Evolutionary conservation across 2,888 invertebrate species (phyloP), one percentile per base, ranked within the genome.

Genomic region (Acleris laterana): DNA sequence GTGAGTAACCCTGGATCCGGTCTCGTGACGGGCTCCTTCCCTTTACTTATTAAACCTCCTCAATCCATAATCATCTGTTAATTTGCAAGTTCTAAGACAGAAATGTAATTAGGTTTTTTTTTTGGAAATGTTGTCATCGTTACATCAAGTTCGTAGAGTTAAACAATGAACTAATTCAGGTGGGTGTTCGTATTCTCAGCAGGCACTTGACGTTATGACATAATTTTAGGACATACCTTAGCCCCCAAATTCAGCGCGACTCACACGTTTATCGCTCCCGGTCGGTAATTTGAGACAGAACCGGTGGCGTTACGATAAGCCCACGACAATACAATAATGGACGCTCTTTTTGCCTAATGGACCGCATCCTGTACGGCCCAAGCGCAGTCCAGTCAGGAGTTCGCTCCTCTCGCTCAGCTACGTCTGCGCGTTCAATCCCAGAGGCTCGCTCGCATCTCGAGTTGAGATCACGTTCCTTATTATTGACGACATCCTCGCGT

Each of bases 311-410:
- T 86, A 88, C 89, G 84, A 87, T 86, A 89, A 87, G 83, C 89
- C 88, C 88, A 86, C 90, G 88, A 90, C 92, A 93, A 92, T 91
- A 89, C 89, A 88, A 89, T 91, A 90, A 92, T 90, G 89, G 88
- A 76, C 86, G 89, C 85, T 88, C 87, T 85, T 88, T 66, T 83
- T 82, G 86, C 85, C 86, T 91, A 92, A 93, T 91, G 86, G 90
- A 72, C 71, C 79, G 81, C 89, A 91, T 92, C 92, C 93, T 92
- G 92, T 82, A 72, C 80, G 80, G 72, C 73, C 79, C 82, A 83
- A 81, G 84, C 88, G 87, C 88, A 83, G 85, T 84, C 88, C 90
- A 91, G 90, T 93, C 90, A 88, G 85, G 86, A 86, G 85, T 76
- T 79, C 83, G 84, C 72, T 79, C 81, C 83, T 78, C 78, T 79